phyloP scores from a whole-genome alignment of 1,140 invertebrate species.

The Eciton burchellii region DNA sequence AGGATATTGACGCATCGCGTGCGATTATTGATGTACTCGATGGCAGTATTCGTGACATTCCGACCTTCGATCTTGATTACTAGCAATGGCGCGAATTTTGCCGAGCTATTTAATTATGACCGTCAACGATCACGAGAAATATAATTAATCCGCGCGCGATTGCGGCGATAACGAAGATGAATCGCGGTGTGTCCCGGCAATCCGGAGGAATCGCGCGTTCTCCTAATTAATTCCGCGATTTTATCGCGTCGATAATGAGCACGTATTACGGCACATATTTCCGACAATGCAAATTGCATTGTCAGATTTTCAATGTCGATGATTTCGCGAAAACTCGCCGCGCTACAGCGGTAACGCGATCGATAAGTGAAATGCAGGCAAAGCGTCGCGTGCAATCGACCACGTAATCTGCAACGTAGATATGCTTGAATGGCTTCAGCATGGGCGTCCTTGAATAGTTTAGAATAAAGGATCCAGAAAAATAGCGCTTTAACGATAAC shows the following conservation, averaged over 20 bases:
- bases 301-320: not conserved
- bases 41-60: constrained; percentile 12
- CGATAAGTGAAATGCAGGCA: constrained; percentile 54
- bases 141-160: not conserved
- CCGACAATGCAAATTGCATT: constrained; percentile 12
- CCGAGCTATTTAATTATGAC: not conserved
- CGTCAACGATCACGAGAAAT: constrained; percentile 1
- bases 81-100: not conserved
- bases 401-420: constrained; percentile 52
- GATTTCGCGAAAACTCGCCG: constrained; percentile 50
- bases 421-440: constrained; percentile 46
- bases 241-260: not conserved
- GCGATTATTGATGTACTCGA: not conserved
- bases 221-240: constrained; percentile 2
- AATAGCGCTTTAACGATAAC: constrained; percentile 34
- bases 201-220: not conserved
- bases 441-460: constrained; percentile 35
- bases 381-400: constrained; percentile 55
- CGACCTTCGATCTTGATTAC: not conserved
- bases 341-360: constrained; percentile 31
- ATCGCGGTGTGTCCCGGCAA: not conserved
- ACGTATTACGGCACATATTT: not conserved
- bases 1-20: constrained; percentile 2
- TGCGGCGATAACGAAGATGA: not conserved
- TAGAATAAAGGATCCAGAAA: constrained; percentile 47